Conservation (phyloP, 2,797 vertebrate genomes). For the Melanotaenia maccullochi region DNA sequence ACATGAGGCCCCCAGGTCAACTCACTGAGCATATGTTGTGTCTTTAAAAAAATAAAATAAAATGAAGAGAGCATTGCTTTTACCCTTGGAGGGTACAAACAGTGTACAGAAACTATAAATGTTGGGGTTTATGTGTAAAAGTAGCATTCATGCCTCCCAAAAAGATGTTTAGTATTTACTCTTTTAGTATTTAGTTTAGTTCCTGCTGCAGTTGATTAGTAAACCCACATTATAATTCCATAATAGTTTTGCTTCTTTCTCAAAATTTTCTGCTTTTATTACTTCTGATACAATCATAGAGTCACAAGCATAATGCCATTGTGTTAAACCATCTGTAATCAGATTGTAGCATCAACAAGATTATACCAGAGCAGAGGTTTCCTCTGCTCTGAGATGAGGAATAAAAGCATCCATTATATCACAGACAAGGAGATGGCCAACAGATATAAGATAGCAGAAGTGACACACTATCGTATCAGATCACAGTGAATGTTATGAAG, state of each 20-base stretch:
- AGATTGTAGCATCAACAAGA: conserved; percentile 75
- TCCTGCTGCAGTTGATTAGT: not conserved
- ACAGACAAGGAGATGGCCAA: conserved; percentile 50
- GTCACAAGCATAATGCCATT: conserved; percentile 42
- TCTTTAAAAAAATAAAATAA: no score
- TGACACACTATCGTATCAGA: conserved; percentile 60
- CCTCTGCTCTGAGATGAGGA: conserved; percentile 49
- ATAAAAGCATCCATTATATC: conserved; percentile 69
- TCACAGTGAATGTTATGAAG: conserved; percentile 58
- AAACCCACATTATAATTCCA: not conserved
- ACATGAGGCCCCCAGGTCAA: no score
- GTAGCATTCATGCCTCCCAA: not conserved
- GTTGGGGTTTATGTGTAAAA: not conserved
- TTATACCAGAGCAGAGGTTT: conserved; percentile 68
- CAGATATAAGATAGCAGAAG: conserved; percentile 62
- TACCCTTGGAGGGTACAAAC: no score
- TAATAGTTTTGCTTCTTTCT: not conserved
- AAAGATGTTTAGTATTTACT: not conserved
- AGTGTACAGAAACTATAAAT: not conserved
- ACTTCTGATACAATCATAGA: conserved; percentile 28
- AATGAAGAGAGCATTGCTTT: not conserved
- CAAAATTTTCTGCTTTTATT: conserved; percentile 12
- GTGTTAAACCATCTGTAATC: conserved; percentile 64
- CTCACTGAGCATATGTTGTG: no score
- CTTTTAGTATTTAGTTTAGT: not conserved